These are phyloP conservation scores for Argentina silus DNA, from an alignment of 2,797 vertebrate species.

Conservation along the genomic window DNA sequence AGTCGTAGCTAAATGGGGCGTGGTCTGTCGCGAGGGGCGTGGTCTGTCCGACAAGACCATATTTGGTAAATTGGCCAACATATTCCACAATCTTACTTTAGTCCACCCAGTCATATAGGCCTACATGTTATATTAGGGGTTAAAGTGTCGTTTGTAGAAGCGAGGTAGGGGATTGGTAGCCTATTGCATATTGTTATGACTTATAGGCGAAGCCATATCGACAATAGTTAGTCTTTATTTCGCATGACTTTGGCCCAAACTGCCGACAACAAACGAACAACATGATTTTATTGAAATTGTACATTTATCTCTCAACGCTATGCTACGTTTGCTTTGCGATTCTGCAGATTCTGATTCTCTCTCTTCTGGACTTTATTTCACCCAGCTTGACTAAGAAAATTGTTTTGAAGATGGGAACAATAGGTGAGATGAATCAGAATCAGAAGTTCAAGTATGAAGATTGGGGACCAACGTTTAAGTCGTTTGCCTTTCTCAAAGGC, in stretches of 20 bases:
- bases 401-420: slow-evolving; percentile 75
- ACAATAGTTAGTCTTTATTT: too few relatives aligned
- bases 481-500: slow-evolving; percentile 73
- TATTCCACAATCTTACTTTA: not conserved
- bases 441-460: slow-evolving; percentile 85
- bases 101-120: too few relatives aligned
- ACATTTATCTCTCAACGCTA: slow-evolving; percentile 38
- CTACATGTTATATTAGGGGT: too few relatives aligned
- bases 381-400: slow-evolving; percentile 73
- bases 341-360: not conserved
- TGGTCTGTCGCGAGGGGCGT: too few relatives aligned
- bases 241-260: not conserved
- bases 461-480: slow-evolving; percentile 84
- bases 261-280: not conserved
- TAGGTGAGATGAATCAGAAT: slow-evolving; percentile 76
- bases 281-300: slow-evolving; percentile 57
- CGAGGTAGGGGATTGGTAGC: too few relatives aligned
- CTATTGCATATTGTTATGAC: too few relatives aligned
- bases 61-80: not conserved
- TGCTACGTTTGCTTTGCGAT: slow-evolving; percentile 29
- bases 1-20: too few relatives aligned
- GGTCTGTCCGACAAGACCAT: too few relatives aligned
- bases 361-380: slow-evolving; percentile 70
- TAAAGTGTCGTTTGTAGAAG: too few relatives aligned
- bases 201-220: too few relatives aligned